Evolutionary conservation across 2,888 invertebrate species (phyloP).

Genomic region (Copidosoma aretas): DNA sequence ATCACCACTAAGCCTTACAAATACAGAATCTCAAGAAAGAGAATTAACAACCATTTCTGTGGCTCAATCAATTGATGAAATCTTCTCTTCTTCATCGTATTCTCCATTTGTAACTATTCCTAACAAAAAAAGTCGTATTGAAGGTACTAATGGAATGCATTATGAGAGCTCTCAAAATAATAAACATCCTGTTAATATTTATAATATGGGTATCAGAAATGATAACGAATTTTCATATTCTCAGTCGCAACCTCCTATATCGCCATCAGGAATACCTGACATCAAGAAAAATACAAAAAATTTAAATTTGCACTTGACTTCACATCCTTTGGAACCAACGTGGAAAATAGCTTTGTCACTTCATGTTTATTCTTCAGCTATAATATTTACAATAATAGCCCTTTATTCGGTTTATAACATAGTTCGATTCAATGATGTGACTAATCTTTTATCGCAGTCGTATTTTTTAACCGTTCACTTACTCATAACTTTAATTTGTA

Average conservation of each 20-base stretch:
- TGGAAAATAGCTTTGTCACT: slow-evolving; percentile 91
- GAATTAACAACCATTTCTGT: too few species aligned
- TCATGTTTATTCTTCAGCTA: slow-evolving; percentile 86
- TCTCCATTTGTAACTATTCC: too few species aligned
- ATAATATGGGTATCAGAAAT: slow-evolving; percentile 30
- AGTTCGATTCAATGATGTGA: slow-evolving; percentile 83
- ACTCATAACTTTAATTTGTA: slow-evolving; percentile 81
- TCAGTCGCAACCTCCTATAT: slow-evolving; percentile 57
- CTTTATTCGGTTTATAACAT: slow-evolving; percentile 86
- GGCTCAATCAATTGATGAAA: too few species aligned
- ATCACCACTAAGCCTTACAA: slow-evolving; percentile 42
- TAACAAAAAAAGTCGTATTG: too few species aligned
- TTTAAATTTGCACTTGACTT: slow-evolving; percentile 58
- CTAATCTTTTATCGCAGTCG: slow-evolving; percentile 84
- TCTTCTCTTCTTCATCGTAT: too few species aligned
- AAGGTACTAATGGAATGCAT: too few species aligned
- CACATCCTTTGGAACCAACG: slow-evolving; percentile 65
- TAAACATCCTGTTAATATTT: slow-evolving; percentile 17
- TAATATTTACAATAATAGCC: slow-evolving; percentile 83
- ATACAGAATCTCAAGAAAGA: too few species aligned
- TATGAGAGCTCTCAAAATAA: slow-evolving; percentile 5
- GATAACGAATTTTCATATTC: slow-evolving; percentile 56
- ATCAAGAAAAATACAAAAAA: slow-evolving; percentile 36
- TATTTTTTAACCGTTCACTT: slow-evolving; percentile 88
- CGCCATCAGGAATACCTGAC: slow-evolving; percentile 53